Percentiles rank a stretch among this genome's conserved stretches.
These are phyloP conservation scores for Troides helena DNA, from an alignment of 2,888 invertebrate genomes.

Conservation along the genomic window DNA sequence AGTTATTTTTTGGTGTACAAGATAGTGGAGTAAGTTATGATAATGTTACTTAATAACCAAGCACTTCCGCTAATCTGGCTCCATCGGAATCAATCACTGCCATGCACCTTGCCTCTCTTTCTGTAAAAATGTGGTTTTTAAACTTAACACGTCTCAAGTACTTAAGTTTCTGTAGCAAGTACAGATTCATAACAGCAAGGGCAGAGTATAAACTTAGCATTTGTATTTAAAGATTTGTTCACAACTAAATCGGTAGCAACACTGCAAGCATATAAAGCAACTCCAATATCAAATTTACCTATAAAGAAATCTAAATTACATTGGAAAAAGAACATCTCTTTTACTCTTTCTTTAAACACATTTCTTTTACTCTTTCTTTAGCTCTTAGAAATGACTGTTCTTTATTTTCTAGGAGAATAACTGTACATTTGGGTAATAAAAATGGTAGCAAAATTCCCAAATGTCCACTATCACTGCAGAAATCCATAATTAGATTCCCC, in stretches of 20 bases:
- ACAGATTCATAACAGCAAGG: slow-evolving; percentile 97
- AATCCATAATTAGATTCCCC: slow-evolving; percentile 91
- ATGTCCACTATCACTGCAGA: slow-evolving; percentile 97
- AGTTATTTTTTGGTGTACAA: slow-evolving; percentile 96
- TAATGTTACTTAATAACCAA: slow-evolving; percentile 87
- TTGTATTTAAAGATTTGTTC: slow-evolving; percentile 87
- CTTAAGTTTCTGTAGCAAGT: slow-evolving; percentile 87
- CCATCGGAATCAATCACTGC: slow-evolving; percentile 93
- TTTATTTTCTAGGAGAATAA: slow-evolving; percentile 95
- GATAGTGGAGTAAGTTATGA: slow-evolving; percentile 88
- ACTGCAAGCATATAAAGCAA: slow-evolving; percentile 96
- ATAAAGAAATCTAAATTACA: slow-evolving; percentile 95
- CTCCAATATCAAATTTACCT: slow-evolving; percentile 90
- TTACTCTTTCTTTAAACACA: slow-evolving; percentile 83
- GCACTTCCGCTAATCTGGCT: slow-evolving; percentile 85
- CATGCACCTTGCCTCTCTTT: slow-evolving; percentile 93
- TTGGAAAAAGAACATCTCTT: slow-evolving; percentile 84
- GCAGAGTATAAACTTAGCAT: slow-evolving; percentile 92
- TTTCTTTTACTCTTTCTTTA: slow-evolving; percentile 82
- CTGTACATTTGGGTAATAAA: slow-evolving; percentile 86
- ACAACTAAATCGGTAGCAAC: slow-evolving; percentile 96
- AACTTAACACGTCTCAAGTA: slow-evolving; percentile 91
- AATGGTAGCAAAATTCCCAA: slow-evolving; percentile 92
- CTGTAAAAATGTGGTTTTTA: slow-evolving; percentile 83
- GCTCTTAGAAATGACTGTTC: slow-evolving; percentile 90